These are phyloP conservation scores for Lophotis ruficrista DNA, from an alignment of 2,113 vertebrate genomes.

Conservation along the genomic window DNA sequence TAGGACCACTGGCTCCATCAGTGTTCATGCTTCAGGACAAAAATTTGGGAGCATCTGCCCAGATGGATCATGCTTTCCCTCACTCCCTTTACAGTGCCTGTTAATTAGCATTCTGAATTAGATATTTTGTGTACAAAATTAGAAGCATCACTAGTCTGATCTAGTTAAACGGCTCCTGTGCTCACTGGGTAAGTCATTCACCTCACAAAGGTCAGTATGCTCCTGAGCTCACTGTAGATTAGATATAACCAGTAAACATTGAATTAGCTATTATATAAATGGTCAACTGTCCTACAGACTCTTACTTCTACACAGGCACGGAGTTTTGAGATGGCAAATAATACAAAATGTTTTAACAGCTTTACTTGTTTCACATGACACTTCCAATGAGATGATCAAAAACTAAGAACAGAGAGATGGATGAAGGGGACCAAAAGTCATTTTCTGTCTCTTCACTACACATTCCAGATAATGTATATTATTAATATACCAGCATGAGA, in stretches of 20 bases:
- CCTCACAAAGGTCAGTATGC: neutral
- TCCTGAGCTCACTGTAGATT: neutral
- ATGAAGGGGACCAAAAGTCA: neutral
- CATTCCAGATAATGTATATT: neutral
- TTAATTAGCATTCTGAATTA: neutral
- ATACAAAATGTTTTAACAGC: neutral
- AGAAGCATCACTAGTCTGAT: neutral
- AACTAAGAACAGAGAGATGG: neutral
- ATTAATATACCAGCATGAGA: neutral
- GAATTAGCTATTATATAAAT: neutral
- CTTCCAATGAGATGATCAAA: neutral
- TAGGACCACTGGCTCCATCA: neutral
- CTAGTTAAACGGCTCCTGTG: neutral
- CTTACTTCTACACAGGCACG: neutral
- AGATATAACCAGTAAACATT: neutral
- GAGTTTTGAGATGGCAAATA: neutral
- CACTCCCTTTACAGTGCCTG: neutral
- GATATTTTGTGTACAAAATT: neutral
- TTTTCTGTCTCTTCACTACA: neutral
- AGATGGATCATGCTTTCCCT: neutral
- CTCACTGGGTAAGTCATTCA: neutral
- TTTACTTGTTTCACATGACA: neutral
- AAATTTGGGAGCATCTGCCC: neutral
- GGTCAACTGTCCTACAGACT: neutral
- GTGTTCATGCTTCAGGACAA: neutral